Percentiles rank a stretch among this genome's conserved stretches.
Conservation (phyloP, 2,113 vertebrate genomes). For the Nyctereutes procyonoides region DNA sequence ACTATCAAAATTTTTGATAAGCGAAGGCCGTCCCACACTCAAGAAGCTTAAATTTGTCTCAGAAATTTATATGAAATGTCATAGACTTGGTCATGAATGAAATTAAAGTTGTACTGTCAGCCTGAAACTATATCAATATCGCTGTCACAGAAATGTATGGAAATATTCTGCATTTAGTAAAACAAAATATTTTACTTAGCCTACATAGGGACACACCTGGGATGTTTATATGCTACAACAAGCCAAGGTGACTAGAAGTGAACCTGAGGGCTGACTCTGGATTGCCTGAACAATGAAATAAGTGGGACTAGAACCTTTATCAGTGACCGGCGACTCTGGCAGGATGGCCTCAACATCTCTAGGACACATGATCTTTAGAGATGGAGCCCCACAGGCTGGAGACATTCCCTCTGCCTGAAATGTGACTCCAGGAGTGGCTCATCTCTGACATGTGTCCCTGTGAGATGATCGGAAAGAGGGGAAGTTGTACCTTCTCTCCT, state of each 20-base stretch:
- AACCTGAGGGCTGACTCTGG: not conserved
- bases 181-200: conserved; percentile 22
- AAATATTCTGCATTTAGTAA: not conserved
- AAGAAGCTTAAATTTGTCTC: conserved; percentile 51
- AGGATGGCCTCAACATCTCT: not conserved
- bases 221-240: not conserved
- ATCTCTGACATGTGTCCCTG: not conserved
- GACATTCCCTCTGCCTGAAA: not conserved
- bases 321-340: not conserved
- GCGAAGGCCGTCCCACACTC: not conserved
- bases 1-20: not conserved
- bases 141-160: not conserved
- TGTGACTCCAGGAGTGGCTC: not conserved
- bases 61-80: conserved; percentile 39
- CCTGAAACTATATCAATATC: conserved; percentile 15
- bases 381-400: not conserved
- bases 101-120: conserved; percentile 44
- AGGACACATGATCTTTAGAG: not conserved
- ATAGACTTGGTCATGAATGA: conserved; percentile 56
- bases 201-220: not conserved
- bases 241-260: not conserved
- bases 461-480: not conserved
- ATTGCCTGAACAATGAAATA: not conserved
- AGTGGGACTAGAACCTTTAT: not conserved
- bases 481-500: not conserved